Percentiles rank a stretch among this genome's conserved stretches.
phyloP scores from a whole-genome alignment of 2,113 vertebrate species.

The Rhegmatorhina hoffmannsi region DNA sequence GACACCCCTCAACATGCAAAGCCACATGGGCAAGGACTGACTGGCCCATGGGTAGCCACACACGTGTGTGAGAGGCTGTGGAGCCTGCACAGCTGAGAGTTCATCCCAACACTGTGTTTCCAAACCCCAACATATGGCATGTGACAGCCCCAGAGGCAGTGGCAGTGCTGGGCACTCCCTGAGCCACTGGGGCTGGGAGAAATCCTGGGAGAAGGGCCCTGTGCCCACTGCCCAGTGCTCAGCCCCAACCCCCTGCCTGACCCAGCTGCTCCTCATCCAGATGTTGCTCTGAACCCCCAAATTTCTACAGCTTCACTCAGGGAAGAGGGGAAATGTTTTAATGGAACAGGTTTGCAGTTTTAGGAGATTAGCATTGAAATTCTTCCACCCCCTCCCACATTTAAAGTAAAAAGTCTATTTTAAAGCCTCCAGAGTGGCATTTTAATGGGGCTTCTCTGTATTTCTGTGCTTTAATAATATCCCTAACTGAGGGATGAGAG shows the following conservation, averaged over 20 bases:
- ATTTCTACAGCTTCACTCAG: not conserved
- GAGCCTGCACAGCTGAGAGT: accelerated
- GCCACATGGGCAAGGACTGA: accelerated
- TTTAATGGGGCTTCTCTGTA: constrained; percentile 40
- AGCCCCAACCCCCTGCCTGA: accelerated
- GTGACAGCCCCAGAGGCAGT: accelerated
- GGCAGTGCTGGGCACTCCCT: not conserved
- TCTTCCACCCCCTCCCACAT: constrained; percentile 18
- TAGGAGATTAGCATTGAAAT: not conserved
- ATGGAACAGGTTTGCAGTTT: not conserved
- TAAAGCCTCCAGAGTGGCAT: constrained; percentile 44
- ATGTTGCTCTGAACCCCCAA: not conserved
- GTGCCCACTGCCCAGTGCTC: no score
- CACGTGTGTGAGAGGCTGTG: accelerated
- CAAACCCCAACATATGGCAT: not conserved
- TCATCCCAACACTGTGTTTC: accelerated
- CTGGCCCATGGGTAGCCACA: accelerated
- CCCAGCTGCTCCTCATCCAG: not conserved
- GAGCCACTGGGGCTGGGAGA: not conserved
- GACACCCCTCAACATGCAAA: accelerated
- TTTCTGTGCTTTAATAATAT: not conserved
- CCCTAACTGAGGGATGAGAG: not conserved
- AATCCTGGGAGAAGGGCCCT: accelerated
- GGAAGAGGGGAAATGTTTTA: not conserved
- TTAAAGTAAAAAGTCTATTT: constrained; percentile 32